A percentile compares a stretch with the other conserved stretches of the same genome.
Evolutionary conservation across 2,113 vertebrate species (phyloP).

Genomic region (Cyprinus carpio): DNA sequence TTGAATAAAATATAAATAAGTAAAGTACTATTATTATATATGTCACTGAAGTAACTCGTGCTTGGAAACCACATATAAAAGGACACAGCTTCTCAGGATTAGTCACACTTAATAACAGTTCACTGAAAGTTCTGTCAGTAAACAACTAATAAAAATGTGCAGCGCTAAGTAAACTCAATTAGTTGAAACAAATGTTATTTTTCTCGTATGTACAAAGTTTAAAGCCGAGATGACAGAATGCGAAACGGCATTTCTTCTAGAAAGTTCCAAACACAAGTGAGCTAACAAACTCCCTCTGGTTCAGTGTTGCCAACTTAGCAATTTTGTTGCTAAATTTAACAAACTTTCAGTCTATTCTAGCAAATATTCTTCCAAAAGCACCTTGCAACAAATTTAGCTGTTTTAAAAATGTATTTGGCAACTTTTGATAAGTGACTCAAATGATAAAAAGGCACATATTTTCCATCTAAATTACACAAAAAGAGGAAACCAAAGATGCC

Average conservation of each 20-base stretch:
- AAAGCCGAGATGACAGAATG: background rate
- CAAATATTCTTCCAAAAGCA: too few relatives aligned
- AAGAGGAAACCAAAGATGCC: too few relatives aligned
- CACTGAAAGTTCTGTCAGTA: background rate
- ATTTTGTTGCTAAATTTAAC: too few relatives aligned
- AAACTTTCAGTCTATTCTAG: too few relatives aligned
- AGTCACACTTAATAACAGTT: background rate
- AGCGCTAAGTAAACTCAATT: background rate
- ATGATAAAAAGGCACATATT: too few relatives aligned
- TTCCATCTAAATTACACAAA: too few relatives aligned
- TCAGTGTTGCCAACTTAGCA: too few relatives aligned
- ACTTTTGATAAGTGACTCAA: too few relatives aligned
- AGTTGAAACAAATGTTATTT: background rate
- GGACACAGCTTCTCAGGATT: background rate
- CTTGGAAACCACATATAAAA: background rate
- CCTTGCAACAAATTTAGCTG: too few relatives aligned
- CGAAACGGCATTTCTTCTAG: background rate
- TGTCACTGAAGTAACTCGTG: background rate
- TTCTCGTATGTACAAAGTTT: background rate
- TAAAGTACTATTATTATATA: background rate
- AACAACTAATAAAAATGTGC: background rate
- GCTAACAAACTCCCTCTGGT: background rate
- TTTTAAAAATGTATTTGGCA: too few relatives aligned
- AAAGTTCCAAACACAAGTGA: background rate
- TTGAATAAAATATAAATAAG: background rate